phyloP scores from a whole-genome alignment of 1,140 invertebrate species.

The Bombus huntii region DNA sequence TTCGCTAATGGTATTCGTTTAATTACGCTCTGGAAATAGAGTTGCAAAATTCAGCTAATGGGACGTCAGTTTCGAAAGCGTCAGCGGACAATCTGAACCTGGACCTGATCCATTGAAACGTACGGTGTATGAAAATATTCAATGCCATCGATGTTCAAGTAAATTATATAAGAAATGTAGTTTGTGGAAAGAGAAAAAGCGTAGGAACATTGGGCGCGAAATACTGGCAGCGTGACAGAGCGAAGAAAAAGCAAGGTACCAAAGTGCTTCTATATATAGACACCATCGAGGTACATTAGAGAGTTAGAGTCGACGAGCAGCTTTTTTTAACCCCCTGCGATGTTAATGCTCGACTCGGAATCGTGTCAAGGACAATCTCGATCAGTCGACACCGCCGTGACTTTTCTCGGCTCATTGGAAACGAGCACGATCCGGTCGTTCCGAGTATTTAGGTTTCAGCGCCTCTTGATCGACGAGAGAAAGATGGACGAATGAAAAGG shows the following conservation, averaged over 20 bases:
- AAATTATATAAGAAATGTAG: no score
- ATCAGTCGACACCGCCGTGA: constrained; percentile 38
- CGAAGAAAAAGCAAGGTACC: not conserved
- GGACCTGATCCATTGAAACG: no score
- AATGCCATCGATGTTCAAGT: no score
- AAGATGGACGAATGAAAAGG: not conserved
- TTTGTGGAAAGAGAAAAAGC: not conserved
- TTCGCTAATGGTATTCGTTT: no score
- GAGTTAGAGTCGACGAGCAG: constrained; percentile 13
- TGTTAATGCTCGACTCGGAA: constrained; percentile 45
- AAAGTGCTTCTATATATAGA: constrained; percentile 29
- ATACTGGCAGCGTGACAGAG: not conserved
- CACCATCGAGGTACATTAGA: constrained; percentile 15
- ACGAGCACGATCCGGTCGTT: not conserved
- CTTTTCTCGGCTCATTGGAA: constrained; percentile 9
- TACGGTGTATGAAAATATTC: no score
- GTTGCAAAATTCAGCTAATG: no score
- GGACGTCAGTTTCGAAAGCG: no score
- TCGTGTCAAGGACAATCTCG: constrained; percentile 37
- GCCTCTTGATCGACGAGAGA: no score
- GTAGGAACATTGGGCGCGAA: not conserved
- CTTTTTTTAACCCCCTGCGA: constrained; percentile 36
- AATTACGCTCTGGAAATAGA: no score
- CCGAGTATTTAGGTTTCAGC: no score
- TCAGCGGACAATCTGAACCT: no score